These are phyloP conservation scores for Parasteatoda tepidariorum DNA, from an alignment of 1,140 invertebrate genomes.

Conservation along the genomic window DNA sequence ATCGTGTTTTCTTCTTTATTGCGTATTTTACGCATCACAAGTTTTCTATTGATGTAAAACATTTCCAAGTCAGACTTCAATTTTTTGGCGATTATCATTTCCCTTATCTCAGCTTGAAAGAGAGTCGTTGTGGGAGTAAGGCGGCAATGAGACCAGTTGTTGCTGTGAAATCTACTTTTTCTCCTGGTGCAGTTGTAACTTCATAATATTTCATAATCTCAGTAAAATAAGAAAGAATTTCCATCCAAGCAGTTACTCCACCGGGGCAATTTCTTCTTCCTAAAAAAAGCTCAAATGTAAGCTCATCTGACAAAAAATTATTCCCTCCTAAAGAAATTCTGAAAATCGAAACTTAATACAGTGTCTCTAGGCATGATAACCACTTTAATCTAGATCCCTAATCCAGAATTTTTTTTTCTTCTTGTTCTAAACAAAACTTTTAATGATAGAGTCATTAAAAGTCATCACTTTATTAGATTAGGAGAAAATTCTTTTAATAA, in stretches of 20 bases:
- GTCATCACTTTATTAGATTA: neutral
- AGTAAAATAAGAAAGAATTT: conserved; percentile 87
- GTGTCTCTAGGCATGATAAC: neutral
- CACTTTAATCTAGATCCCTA: neutral
- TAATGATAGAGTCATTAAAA: neutral
- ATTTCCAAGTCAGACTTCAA: neutral
- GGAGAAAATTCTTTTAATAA: too few relatives aligned
- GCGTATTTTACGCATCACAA: too few relatives aligned
- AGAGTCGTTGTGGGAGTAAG: conserved; percentile 7
- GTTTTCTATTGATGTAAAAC: too few relatives aligned
- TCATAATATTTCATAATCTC: too few relatives aligned
- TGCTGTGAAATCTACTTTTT: conserved; percentile 16
- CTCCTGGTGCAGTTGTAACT: conserved; percentile 13
- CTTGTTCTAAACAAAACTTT: neutral
- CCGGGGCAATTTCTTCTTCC: conserved; percentile 87
- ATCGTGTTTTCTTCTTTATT: too few relatives aligned
- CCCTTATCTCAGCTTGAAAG: conserved; percentile 11
- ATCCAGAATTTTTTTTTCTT: neutral
- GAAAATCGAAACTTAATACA: neutral
- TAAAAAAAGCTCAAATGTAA: conserved; percentile 63
- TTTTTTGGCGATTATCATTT: neutral
- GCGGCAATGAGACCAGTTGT: conserved; percentile 18
- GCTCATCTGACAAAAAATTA: neutral
- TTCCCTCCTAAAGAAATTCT: neutral
- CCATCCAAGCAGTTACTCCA: conserved; percentile 83